Conservation (phyloP, 2,113 vertebrate species). For the Zosterops pallidus region DNA sequence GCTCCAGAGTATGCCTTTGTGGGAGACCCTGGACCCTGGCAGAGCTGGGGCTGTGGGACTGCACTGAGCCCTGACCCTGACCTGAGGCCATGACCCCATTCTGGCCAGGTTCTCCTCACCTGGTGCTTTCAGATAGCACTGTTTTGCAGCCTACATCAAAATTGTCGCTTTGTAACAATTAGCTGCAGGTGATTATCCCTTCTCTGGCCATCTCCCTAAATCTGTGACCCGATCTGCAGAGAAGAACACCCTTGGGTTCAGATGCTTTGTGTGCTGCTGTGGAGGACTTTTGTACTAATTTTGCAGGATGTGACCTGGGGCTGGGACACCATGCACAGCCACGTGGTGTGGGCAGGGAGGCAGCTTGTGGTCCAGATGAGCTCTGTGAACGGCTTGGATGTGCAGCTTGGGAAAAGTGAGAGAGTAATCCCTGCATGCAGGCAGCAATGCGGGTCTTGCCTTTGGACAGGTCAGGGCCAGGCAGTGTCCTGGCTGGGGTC, state of each 20-base stretch:
- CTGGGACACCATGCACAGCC: neutral
- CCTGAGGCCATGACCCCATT: neutral
- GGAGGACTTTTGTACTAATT: neutral
- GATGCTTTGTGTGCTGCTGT: neutral
- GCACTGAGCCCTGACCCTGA: rapidly evolving
- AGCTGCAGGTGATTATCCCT: neutral
- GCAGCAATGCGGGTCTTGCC: rapidly evolving
- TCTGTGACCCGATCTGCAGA: neutral
- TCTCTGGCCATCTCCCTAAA: neutral
- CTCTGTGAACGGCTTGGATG: rapidly evolving
- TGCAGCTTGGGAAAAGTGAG: neutral
- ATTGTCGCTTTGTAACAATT: neutral
- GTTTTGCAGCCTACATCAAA: neutral
- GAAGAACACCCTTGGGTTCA: neutral
- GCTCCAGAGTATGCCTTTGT: neutral
- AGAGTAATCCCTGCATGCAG: neutral
- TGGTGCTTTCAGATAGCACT: rapidly evolving
- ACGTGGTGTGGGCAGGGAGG: rapidly evolving
- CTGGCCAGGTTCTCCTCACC: rapidly evolving
- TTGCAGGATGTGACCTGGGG: neutral
- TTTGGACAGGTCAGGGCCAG: rapidly evolving
- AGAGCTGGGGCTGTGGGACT: neutral
- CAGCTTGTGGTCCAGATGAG: neutral
- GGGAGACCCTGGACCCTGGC: neutral
- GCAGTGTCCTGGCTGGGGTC: rapidly evolving